Conservation (phyloP, 2,888 invertebrate genomes). For the Rotaria sp. region DNA sequence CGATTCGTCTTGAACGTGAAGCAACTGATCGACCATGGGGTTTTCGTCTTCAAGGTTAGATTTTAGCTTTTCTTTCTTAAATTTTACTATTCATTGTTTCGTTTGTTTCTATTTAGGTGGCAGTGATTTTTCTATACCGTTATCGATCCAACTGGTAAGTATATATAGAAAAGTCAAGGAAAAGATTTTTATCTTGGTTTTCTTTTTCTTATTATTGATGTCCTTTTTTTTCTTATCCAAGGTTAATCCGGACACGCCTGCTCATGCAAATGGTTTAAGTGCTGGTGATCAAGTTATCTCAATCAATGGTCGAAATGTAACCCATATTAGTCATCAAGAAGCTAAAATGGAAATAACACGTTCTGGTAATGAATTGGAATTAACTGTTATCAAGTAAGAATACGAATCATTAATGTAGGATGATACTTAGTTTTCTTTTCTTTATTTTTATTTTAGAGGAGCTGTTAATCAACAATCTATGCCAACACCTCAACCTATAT, state of each 20-base stretch:
- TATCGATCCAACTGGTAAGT: constrained; percentile 33
- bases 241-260: constrained; percentile 48
- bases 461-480: neutral
- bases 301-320: constrained; percentile 46
- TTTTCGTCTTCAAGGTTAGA: constrained; percentile 38
- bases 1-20: constrained; percentile 33
- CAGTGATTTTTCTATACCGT: constrained; percentile 37
- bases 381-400: constrained; percentile 43
- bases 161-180: neutral
- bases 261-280: constrained; percentile 46
- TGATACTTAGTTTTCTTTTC: neutral
- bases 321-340: constrained; percentile 47
- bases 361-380: constrained; percentile 50
- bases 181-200: neutral
- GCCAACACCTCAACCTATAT: neutral
- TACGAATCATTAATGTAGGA: too few relatives aligned
- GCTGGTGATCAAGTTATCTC: constrained; percentile 49
- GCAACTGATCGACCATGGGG: constrained; percentile 34
- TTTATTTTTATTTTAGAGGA: neutral
- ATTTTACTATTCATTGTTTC: neutral
- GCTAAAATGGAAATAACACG: constrained; percentile 53
- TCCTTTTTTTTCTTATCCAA: constrained; percentile 40
- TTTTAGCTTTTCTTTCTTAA: neutral
- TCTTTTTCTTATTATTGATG: neutral
- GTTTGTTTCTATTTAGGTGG: constrained; percentile 26